Evolutionary conservation across 2,113 vertebrate genomes (phyloP).

Genomic region (Indri indri): DNA sequence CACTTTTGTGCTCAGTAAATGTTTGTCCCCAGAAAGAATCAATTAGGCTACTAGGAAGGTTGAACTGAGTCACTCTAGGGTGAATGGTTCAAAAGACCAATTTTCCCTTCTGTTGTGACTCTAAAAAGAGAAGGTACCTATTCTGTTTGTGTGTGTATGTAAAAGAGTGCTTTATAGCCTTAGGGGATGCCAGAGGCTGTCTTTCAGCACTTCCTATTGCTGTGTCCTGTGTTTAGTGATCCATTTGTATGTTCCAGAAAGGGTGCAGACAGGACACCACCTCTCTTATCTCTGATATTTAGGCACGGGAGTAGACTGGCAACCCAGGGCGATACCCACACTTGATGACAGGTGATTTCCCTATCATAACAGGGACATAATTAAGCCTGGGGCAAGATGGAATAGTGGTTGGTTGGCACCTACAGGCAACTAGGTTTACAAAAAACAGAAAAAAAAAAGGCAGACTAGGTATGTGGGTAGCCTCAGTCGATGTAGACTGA

Average conservation of each 20-base stretch:
- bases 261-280: not conserved
- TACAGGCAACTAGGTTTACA: not conserved
- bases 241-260: not conserved
- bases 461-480: not conserved
- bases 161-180: not conserved
- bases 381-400: not conserved
- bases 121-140: not conserved
- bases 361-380: conserved; percentile 6
- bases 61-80: not conserved
- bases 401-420: not conserved
- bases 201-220: not conserved
- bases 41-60: not conserved
- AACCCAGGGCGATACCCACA: not conserved
- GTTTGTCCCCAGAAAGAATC: not conserved
- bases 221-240: not conserved
- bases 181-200: not conserved
- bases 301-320: not conserved
- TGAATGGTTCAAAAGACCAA: not conserved
- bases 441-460: not conserved
- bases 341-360: conserved; percentile 30
- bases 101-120: conserved; percentile 29
- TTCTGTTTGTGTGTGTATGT: not conserved
- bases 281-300: conserved; percentile 25
- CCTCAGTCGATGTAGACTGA: not conserved
- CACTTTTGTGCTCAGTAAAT: not conserved